These are phyloP conservation scores for Gavia stellata DNA, from an alignment of 2,113 vertebrate species.

Conservation along the genomic window DNA sequence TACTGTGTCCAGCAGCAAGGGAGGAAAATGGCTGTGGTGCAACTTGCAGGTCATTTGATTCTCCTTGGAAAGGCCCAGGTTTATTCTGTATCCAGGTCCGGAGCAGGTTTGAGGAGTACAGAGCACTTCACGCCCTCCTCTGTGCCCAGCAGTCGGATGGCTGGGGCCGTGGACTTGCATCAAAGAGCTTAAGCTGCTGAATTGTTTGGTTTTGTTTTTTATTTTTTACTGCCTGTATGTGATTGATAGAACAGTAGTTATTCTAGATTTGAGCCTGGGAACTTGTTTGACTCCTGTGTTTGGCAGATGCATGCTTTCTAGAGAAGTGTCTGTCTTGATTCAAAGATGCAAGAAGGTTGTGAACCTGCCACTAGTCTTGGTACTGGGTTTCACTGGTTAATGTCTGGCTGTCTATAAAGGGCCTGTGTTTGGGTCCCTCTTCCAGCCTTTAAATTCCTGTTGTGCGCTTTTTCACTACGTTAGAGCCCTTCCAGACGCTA, in stretches of 20 bases:
- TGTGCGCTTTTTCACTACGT: background rate
- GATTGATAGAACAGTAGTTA: background rate
- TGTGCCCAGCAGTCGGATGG: background rate
- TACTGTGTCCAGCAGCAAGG: background rate
- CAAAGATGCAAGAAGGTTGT: background rate
- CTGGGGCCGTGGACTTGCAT: rapidly evolving
- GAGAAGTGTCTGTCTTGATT: background rate
- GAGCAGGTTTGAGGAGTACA: background rate
- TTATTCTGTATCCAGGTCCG: background rate
- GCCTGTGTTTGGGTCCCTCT: background rate
- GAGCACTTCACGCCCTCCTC: rapidly evolving
- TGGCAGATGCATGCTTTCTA: background rate
- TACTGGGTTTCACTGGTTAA: background rate
- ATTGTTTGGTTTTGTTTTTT: background rate
- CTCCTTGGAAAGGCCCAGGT: background rate
- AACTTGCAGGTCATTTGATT: background rate
- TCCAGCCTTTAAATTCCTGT: background rate
- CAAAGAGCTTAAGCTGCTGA: background rate
- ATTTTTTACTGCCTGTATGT: background rate
- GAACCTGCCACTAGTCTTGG: background rate
- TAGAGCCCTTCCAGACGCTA: background rate
- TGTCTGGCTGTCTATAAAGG: background rate
- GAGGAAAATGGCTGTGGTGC: background rate
- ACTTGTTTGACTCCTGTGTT: background rate
- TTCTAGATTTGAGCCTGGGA: background rate